These are phyloP conservation scores for Tychaedon coryphoeus DNA, from an alignment of 2,113 vertebrate genomes.

Conservation along the genomic window DNA sequence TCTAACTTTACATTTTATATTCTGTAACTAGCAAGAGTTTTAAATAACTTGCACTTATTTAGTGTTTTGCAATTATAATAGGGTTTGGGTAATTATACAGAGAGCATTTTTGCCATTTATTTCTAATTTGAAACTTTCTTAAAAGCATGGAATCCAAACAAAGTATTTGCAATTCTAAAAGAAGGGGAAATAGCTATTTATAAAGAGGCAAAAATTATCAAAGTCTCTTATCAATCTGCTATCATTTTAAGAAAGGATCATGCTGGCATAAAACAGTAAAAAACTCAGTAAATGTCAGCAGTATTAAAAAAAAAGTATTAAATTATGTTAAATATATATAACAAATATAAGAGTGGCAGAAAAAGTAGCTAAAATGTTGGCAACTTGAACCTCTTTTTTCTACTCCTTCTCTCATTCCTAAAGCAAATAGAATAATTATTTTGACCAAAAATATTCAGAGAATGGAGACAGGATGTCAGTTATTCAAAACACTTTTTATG, in stretches of 20 bases:
- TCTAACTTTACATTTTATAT: background rate
- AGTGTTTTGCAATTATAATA: slow-evolving; percentile 37
- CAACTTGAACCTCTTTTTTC: background rate
- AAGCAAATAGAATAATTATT: background rate
- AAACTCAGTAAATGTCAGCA: background rate
- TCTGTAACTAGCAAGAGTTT: background rate
- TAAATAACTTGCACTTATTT: slow-evolving; percentile 21
- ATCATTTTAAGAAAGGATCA: background rate
- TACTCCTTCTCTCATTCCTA: background rate
- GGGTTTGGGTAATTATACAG: background rate
- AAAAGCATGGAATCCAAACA: background rate
- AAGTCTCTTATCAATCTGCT: background rate
- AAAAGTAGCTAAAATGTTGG: background rate
- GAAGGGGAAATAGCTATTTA: background rate
- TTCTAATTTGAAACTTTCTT: background rate
- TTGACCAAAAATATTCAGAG: background rate
- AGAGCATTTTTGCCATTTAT: slow-evolving; percentile 6
- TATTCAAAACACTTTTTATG: background rate
- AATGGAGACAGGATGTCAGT: background rate
- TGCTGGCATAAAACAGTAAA: background rate
- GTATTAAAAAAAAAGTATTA: background rate
- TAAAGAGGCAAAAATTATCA: background rate
- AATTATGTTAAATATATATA: background rate
- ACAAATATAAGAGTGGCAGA: background rate
- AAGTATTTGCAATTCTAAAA: background rate